Evolutionary conservation across 2,797 vertebrate species (phyloP).

Genomic region (Melanogrammus aeglefinus): DNA sequence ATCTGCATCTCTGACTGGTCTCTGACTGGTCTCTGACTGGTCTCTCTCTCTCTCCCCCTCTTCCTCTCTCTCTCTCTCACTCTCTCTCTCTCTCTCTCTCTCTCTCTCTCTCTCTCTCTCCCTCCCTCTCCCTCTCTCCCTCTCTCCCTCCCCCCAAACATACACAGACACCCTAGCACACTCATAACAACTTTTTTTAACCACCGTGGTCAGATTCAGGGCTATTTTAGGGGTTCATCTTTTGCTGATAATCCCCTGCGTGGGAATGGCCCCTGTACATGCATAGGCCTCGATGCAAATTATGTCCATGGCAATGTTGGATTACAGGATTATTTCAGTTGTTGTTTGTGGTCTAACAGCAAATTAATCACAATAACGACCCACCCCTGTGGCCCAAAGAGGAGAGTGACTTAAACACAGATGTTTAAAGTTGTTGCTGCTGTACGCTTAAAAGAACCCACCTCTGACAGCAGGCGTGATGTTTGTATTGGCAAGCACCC

Average conservation of each 20-base stretch:
- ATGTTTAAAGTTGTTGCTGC: not conserved
- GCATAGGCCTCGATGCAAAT: not conserved
- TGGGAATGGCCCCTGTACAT: constrained; percentile 14
- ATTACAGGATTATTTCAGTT: not conserved
- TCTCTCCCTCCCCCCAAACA: constrained; percentile 12
- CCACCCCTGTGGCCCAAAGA: not conserved
- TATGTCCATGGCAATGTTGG: not conserved
- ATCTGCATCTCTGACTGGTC: constrained; percentile 28
- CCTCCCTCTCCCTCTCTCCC: constrained; percentile 16
- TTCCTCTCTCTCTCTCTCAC: not conserved
- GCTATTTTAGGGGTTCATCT: constrained; percentile 38
- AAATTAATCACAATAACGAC: not conserved
- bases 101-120: not conserved
- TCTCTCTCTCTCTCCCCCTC: constrained; percentile 20
- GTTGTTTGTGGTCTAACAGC: no score
- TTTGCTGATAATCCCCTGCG: constrained; percentile 23
- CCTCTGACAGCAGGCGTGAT: not conserved
- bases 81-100: constrained; percentile 17
- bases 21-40: constrained; percentile 15
- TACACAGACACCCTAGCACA: constrained; percentile 38
- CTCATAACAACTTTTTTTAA: constrained; percentile 37
- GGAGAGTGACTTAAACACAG: not conserved
- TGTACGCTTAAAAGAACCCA: not conserved
- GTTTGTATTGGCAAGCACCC: not conserved
- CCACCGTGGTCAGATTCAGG: constrained; percentile 31